Percentiles rank a stretch among this genome's conserved stretches.
These are phyloP conservation scores for Xyliphius kryptos DNA, from an alignment of 2,113 vertebrate genomes.

Conservation along the genomic window DNA sequence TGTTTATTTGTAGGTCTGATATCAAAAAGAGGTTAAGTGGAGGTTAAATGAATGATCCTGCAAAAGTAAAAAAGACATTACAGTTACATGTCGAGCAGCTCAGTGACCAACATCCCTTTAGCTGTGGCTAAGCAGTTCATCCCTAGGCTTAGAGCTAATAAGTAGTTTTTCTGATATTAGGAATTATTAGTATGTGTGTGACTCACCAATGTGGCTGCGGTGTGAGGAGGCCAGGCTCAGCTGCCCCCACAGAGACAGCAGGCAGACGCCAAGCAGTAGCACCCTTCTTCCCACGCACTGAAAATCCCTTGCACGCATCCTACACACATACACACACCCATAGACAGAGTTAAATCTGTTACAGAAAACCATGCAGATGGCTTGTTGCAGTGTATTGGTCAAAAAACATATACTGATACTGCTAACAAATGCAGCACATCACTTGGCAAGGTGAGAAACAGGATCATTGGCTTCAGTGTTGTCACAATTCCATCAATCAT, in stretches of 20 bases:
- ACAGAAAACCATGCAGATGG: too few species aligned
- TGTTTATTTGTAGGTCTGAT: too few species aligned
- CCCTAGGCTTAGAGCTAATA: neutral
- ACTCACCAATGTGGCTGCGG: conserved; percentile 81
- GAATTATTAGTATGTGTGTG: conserved; percentile 6
- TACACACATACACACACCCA: conserved; percentile 46
- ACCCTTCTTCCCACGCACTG: conserved; percentile 75
- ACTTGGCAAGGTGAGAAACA: too few species aligned
- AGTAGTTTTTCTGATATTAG: conserved; percentile 3
- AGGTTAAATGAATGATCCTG: conserved; percentile 18
- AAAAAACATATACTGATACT: too few species aligned
- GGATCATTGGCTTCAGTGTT: too few species aligned
- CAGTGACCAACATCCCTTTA: too few species aligned
- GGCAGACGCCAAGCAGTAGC: conserved; percentile 77
- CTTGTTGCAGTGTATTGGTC: too few species aligned
- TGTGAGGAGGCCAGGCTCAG: conserved; percentile 73
- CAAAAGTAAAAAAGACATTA: conserved; percentile 10
- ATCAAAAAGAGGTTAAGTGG: conserved; percentile 18
- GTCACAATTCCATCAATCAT: too few species aligned
- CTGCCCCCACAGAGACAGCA: conserved; percentile 79
- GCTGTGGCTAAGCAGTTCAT: too few species aligned
- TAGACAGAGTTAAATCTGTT: conserved; percentile 11
- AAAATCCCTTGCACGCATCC: conserved; percentile 78
- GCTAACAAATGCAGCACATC: too few species aligned
- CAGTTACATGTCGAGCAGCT: neutral